A percentile compares a stretch with the other conserved stretches of the same genome.
Conservation (phyloP, 2,888 invertebrate genomes). For the Drosophila suboccidentalis region DNA sequence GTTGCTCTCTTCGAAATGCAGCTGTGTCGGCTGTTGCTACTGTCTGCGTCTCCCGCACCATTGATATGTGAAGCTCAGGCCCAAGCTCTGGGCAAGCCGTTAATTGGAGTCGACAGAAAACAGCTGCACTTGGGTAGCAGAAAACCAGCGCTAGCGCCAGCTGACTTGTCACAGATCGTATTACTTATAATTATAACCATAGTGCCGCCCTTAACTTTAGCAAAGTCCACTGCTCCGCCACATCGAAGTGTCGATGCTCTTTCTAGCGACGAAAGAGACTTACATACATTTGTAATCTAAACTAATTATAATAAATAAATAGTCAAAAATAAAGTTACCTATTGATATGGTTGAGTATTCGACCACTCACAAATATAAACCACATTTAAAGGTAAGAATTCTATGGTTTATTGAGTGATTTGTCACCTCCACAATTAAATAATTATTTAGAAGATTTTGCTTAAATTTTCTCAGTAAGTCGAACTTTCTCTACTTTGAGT, state of each 20-base stretch:
- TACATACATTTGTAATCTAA: not conserved
- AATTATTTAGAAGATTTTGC: not conserved
- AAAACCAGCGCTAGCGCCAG: constrained; percentile 63
- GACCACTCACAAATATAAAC: not conserved
- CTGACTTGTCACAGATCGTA: constrained; percentile 68
- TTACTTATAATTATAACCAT: constrained; percentile 40
- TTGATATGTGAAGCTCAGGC: constrained; percentile 40
- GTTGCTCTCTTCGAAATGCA: constrained; percentile 22
- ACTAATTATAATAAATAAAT: not conserved
- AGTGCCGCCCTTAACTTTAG: constrained; percentile 17
- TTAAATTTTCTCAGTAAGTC: not conserved
- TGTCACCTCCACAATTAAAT: not conserved
- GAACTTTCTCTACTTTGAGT: not conserved
- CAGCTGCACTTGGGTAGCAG: constrained; percentile 51
- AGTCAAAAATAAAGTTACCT: not conserved
- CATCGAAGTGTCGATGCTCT: constrained; percentile 36
- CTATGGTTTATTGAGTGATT: not conserved
- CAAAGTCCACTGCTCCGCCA: not conserved
- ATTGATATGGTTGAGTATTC: not conserved
- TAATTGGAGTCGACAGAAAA: constrained; percentile 58
- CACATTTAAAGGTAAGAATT: not conserved
- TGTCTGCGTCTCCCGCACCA: constrained; percentile 30
- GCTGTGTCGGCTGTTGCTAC: constrained; percentile 45
- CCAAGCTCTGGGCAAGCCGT: constrained; percentile 40
- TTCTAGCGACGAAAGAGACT: not conserved